These are phyloP conservation scores for Rhagonycha fulva DNA, from an alignment of 2,888 invertebrate species.

Conservation along the genomic window DNA sequence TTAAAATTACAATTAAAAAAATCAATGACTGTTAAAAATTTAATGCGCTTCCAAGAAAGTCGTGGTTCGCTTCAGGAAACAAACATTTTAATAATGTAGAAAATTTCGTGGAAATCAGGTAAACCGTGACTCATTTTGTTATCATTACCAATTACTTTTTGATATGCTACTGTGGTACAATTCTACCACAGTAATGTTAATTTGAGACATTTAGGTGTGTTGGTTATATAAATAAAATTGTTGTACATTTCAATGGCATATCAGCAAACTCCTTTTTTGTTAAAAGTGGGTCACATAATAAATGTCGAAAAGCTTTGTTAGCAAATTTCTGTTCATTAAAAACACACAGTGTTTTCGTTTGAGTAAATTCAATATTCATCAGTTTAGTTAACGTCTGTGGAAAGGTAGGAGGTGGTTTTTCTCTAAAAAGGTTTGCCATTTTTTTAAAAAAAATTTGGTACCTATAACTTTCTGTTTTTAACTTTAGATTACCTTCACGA, in stretches of 20 bases:
- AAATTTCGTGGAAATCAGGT: not conserved
- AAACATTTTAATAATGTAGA: not conserved
- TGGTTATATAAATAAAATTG: not conserved
- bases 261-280: not conserved
- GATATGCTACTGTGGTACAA: not conserved
- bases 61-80: not conserved
- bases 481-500: conserved; percentile 50
- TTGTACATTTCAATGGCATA: not conserved
- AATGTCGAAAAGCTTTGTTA: not conserved
- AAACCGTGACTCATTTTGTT: not conserved
- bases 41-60: not conserved
- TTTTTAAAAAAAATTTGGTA: not conserved
- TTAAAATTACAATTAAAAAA: not conserved
- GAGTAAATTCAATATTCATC: not conserved
- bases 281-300: not conserved
- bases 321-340: not conserved
- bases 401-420: not conserved
- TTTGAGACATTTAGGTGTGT: not conserved
- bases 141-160: not conserved
- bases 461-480: conserved; percentile 1
- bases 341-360: no score
- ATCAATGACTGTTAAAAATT: not conserved
- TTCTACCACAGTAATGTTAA: not conserved
- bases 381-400: not conserved
- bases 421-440: not conserved